Conservation (phyloP, 1,140 invertebrate genomes). For the Eriosoma lanigerum region DNA sequence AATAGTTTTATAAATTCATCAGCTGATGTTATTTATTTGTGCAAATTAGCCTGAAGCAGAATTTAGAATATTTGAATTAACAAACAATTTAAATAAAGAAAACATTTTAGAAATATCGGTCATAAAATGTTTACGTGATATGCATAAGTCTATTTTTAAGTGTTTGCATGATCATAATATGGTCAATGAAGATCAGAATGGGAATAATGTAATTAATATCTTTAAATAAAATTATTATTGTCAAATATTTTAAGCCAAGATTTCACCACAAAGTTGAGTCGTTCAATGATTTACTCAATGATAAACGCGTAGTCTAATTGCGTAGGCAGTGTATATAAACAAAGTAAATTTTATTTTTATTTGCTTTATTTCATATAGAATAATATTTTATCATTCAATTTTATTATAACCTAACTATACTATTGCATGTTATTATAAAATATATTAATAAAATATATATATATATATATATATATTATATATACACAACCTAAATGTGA, state of each 20-base stretch:
- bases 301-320: no score
- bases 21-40: slow-evolving; percentile 11
- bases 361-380: no score
- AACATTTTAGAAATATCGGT: neutral
- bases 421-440: no score
- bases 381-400: no score
- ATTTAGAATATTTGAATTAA: slow-evolving; percentile 4
- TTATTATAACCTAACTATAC: no score
- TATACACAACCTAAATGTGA: no score
- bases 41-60: neutral
- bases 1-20: neutral
- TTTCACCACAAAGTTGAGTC: neutral
- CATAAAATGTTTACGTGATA: neutral
- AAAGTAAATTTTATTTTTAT: no score
- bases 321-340: neutral
- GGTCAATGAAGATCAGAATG: neutral
- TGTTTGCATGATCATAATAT: neutral
- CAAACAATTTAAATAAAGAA: neutral
- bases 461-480: no score
- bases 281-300: no score
- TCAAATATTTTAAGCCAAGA: slow-evolving; percentile 4
- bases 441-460: no score
- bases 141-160: neutral
- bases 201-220: no score
- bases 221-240: slow-evolving; percentile 3